A percentile compares a stretch with the other conserved stretches of the same genome.
Conservation (phyloP, 1,140 invertebrate species). For the Ruditapes philippinarum region DNA sequence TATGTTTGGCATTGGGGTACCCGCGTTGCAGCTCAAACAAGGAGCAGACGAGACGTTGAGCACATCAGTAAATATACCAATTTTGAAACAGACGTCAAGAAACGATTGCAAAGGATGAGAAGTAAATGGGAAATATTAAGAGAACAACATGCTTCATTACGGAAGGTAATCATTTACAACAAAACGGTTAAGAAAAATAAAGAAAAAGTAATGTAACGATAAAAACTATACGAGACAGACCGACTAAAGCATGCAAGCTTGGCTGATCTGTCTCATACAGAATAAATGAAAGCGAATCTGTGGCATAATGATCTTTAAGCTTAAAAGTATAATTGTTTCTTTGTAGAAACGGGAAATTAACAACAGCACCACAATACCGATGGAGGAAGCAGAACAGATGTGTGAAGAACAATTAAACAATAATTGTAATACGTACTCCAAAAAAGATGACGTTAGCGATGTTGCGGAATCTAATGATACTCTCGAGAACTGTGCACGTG, state of each 20-base stretch:
- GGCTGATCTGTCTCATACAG: too few species aligned
- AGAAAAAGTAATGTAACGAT: too few species aligned
- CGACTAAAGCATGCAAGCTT: too few species aligned
- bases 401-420: neutral
- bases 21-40: neutral
- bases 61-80: neutral
- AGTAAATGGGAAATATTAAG: neutral
- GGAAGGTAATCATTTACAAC: neutral
- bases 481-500: conserved; percentile 20
- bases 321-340: too few species aligned
- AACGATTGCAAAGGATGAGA: neutral
- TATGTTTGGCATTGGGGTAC: neutral
- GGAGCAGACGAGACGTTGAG: neutral
- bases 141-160: neutral
- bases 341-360: neutral
- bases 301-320: too few species aligned
- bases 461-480: neutral
- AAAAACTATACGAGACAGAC: too few species aligned
- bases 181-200: too few species aligned
- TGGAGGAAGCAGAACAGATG: neutral
- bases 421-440: neutral
- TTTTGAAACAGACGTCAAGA: neutral
- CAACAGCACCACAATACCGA: neutral
- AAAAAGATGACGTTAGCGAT: conserved; percentile 16
- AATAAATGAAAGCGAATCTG: too few species aligned